Conservation (phyloP, 1,140 invertebrate genomes). For the Holcopasites calliopsidis region DNA sequence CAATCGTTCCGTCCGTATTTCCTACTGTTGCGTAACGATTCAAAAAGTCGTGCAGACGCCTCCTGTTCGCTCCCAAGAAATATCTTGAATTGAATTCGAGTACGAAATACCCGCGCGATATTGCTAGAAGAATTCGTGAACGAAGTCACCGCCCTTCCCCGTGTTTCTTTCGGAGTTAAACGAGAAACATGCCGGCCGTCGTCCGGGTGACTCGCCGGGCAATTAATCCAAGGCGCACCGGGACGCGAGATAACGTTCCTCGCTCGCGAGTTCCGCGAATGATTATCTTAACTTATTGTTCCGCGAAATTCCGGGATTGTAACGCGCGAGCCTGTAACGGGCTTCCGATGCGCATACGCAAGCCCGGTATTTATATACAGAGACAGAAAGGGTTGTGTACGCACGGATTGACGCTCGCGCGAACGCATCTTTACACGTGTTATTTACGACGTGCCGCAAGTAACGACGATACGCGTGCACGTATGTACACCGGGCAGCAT, state of each 20-base stretch:
- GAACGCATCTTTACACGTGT: conserved; percentile 57
- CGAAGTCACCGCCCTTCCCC: background rate
- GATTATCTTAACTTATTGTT: conserved; percentile 57
- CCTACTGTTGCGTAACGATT: conserved; percentile 13
- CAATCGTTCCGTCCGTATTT: background rate
- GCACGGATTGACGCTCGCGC: conserved; percentile 47
- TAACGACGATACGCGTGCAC: conserved; percentile 51
- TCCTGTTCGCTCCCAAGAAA: too few species aligned
- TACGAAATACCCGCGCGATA: background rate
- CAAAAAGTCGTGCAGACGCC: too few species aligned
- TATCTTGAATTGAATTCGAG: too few species aligned
- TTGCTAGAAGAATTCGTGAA: too few species aligned
- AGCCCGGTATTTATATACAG: conserved; percentile 54
- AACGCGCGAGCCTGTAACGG: conserved; percentile 3
- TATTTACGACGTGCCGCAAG: conserved; percentile 62
- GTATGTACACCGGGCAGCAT: background rate
- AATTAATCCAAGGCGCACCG: conserved; percentile 39
- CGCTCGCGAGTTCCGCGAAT: conserved; percentile 48
- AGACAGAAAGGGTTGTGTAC: conserved; percentile 1
- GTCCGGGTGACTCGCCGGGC: background rate
- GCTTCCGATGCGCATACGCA: background rate
- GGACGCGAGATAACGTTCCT: conserved; percentile 2
- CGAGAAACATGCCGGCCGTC: conserved; percentile 4
- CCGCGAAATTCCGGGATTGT: conserved; percentile 49
- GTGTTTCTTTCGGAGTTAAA: background rate